phyloP scores from a whole-genome alignment of 2,113 vertebrate genomes.

The Dasyornis broadbenti region DNA sequence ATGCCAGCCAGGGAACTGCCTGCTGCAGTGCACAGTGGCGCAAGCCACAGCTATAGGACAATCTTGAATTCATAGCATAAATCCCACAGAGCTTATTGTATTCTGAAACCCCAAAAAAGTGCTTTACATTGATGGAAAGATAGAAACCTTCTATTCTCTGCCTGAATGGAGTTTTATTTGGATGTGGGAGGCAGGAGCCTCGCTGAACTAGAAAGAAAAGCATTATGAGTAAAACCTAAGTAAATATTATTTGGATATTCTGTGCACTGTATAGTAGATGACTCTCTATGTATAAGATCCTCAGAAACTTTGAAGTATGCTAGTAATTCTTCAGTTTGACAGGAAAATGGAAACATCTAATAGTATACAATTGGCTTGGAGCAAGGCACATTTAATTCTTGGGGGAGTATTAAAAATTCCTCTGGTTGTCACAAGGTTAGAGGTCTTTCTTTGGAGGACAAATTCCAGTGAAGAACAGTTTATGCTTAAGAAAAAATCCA shows the following conservation, averaged over 20 bases:
- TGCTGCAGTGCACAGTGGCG: not conserved
- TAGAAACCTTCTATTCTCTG: not conserved
- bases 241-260: not conserved
- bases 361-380: not conserved
- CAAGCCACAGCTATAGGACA: not conserved
- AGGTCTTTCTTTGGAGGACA: not conserved
- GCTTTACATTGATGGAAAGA: not conserved
- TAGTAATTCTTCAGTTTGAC: not conserved
- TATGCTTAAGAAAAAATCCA: not conserved
- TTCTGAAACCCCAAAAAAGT: not conserved
- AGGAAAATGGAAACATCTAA: not conserved
- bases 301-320: too few relatives aligned
- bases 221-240: not conserved
- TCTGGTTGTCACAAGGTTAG: not conserved
- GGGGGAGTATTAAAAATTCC: not conserved
- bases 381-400: not conserved
- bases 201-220: not conserved
- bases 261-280: not conserved
- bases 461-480: not conserved
- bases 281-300: not conserved
- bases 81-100: not conserved
- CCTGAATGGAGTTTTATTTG: not conserved
- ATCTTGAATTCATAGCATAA: not conserved
- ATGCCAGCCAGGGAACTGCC: not conserved
- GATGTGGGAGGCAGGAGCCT: not conserved